Evolutionary conservation across 2,113 vertebrate species (phyloP).

Genomic region (Lota lota): DNA sequence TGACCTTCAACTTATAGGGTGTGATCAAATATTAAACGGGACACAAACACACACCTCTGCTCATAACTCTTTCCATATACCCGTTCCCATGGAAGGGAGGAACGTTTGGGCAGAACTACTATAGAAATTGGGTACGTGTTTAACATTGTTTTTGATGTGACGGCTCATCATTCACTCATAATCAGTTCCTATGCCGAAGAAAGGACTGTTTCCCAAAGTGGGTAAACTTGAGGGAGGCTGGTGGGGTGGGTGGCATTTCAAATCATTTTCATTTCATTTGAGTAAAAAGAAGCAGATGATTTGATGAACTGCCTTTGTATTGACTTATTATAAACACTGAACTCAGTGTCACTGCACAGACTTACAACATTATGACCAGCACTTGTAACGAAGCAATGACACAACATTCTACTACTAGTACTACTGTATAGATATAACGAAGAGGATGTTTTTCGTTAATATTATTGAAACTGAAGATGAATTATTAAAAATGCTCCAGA

Average conservation of each 20-base stretch:
- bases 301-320: not conserved
- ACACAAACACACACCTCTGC: too few relatives aligned
- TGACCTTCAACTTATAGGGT: too few relatives aligned
- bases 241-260: not conserved
- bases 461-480: conserved; percentile 92
- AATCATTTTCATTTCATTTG: not conserved
- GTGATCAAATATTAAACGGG: too few relatives aligned
- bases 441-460: conserved; percentile 87
- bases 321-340: conserved; percentile 65
- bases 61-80: too few relatives aligned
- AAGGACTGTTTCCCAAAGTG: too few relatives aligned
- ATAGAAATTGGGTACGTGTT: too few relatives aligned
- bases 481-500: conserved; percentile 89
- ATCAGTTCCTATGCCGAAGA: too few relatives aligned
- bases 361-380: conserved; percentile 89
- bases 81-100: too few relatives aligned
- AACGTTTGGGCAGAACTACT: too few relatives aligned
- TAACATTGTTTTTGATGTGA: too few relatives aligned
- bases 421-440: conserved; percentile 91
- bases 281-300: conserved; percentile 1
- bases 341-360: conserved; percentile 72
- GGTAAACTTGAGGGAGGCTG: too few relatives aligned
- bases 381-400: conserved; percentile 96
- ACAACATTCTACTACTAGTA: conserved; percentile 92
- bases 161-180: too few relatives aligned